Conservation (phyloP, 1,140 invertebrate genomes). For the Marisa cornuarietis region DNA sequence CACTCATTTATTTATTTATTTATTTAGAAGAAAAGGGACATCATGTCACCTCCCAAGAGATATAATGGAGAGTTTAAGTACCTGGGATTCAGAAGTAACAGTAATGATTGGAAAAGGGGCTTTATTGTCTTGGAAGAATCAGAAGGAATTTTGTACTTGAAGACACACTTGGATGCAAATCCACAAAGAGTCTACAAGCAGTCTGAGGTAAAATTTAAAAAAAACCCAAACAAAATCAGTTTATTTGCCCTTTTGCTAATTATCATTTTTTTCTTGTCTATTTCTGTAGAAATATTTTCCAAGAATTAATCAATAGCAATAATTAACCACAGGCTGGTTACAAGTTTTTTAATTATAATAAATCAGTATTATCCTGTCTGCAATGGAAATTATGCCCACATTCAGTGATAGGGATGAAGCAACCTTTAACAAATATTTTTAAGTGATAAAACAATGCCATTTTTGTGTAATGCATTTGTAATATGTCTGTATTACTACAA, state of each 20-base stretch:
- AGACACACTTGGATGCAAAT: not conserved
- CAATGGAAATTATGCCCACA: not conserved
- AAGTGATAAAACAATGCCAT: no score
- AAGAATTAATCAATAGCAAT: no score
- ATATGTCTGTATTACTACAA: no score
- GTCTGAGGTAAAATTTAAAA: not conserved
- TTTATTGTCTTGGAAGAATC: not conserved
- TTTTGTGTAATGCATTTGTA: no score
- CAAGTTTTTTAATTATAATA: no score
- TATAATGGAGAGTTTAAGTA: not conserved
- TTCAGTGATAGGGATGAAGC: no score
- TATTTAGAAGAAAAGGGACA: not conserved
- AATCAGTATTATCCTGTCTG: not conserved
- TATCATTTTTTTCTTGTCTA: no score
- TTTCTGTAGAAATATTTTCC: no score
- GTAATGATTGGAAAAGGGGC: slow-evolving; percentile 3
- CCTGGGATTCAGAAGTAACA: not conserved
- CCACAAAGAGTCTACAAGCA: not conserved
- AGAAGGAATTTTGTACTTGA: not conserved
- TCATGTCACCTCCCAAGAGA: not conserved
- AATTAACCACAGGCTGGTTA: no score
- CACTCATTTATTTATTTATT: not conserved
- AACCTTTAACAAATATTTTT: no score
- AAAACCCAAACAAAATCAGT: no score
- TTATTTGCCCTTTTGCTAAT: no score